Evolutionary conservation across 2,113 vertebrate genomes (phyloP), one percentile per base, ranked within the genome.

Genomic region (Globicephala melas): DNA sequence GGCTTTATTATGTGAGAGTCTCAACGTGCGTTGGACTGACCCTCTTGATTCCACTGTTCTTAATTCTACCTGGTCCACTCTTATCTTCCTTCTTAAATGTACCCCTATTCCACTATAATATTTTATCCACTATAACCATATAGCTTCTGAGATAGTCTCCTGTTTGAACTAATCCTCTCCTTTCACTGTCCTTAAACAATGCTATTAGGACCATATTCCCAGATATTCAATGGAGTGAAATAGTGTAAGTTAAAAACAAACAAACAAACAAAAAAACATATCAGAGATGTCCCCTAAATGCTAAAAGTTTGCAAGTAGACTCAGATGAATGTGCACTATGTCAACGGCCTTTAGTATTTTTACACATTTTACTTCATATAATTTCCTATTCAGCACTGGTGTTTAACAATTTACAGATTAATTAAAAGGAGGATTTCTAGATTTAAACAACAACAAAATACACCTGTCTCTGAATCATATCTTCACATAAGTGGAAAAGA

Each of bases 1-100:
- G 2, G 0, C 71, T 73, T 76, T 63, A 20, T 15, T 84, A 7
- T 11, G 1, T 86, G 41, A 36, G 7, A 81, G 3, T n/a, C 31
- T 68, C 33, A 21, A 3, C 1, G 1, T 11, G 4, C 8, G 15
- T 2, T 8, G 23, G 21, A 53, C n/a, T 53, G 55, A 17, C 0
- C 53, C 3, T 68, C 28, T 44, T 65, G 23, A 47, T 53, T n/a
- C 23, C 1, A 36, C 15, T 0, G 2, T 67, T 63, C 18, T 76
- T 73, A 84, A 36, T 73, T 80, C 10, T 33, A 14, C 26, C 18
- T 47, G 18, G 1, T 84, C 11, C 47, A 58, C 10, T 63, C 21
- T 77, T n/a, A 23, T 60, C 93, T 92, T 31, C n/a, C 2, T 88
- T 63, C 17, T 92, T 53, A 85, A 38, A 53, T 38, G 10, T 41